Evolutionary conservation across 2,113 vertebrate species (phyloP).

Genomic region (Progne subis): DNA sequence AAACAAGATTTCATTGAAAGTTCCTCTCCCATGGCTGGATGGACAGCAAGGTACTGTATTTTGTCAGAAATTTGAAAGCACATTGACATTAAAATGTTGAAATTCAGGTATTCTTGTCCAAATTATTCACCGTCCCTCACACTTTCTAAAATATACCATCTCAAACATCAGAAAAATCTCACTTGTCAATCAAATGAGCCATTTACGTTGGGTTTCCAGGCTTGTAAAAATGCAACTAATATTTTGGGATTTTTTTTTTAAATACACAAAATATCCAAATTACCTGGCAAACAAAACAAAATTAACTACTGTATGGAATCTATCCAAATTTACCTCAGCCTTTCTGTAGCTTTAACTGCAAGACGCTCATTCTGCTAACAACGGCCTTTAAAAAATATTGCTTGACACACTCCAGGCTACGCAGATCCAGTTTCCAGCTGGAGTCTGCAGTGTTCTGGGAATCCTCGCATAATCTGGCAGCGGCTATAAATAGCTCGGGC

Average conservation of each 20-base stretch:
- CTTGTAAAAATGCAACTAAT: neutral
- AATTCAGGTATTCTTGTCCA: neutral
- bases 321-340: neutral
- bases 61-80: neutral
- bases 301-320: accelerated
- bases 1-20: neutral
- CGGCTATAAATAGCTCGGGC: neutral
- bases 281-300: neutral
- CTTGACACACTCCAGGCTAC: neutral
- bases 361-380: neutral
- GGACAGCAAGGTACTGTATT: neutral
- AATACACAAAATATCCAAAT: neutral
- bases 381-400: neutral
- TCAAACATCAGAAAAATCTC: neutral
- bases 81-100: neutral
- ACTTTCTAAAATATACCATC: neutral
- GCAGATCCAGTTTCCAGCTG: neutral
- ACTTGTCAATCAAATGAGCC: neutral
- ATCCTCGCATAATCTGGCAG: conserved; percentile 55
- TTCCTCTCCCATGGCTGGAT: neutral
- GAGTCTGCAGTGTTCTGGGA: conserved; percentile 63
- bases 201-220: neutral
- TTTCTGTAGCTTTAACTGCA: neutral
- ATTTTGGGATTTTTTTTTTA: neutral
- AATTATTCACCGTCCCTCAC: neutral